A percentile compares a stretch with the other conserved stretches of the same genome.
Evolutionary conservation across 2,113 vertebrate genomes (phyloP).

Genomic region (Solea senegalensis): DNA sequence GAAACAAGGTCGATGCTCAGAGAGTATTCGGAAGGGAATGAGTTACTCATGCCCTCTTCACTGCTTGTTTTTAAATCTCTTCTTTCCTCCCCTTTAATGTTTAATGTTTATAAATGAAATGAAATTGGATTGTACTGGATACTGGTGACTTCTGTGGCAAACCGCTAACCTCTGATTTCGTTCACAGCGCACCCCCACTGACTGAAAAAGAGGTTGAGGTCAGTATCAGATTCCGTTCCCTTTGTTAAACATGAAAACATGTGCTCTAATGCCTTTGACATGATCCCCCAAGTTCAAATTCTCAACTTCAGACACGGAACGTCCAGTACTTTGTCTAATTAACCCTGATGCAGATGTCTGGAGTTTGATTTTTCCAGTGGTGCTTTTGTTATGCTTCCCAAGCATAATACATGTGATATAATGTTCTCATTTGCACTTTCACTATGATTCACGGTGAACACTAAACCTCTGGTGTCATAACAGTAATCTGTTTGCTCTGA

Average conservation of each 20-base stretch:
- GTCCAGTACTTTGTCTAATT: too few relatives aligned
- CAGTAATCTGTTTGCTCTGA: slow-evolving; percentile 21
- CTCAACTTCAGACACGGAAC: not conserved
- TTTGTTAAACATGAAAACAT: not conserved
- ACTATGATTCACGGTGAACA: not conserved
- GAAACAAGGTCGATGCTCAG: too few relatives aligned
- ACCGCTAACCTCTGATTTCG: slow-evolving; percentile 1
- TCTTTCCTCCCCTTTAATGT: too few relatives aligned
- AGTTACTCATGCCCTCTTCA: not conserved
- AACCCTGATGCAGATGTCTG: too few relatives aligned
- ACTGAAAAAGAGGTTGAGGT: slow-evolving; percentile 98
- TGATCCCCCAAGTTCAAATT: not conserved
- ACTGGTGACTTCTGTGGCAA: slow-evolving; percentile 6
- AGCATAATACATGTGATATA: not conserved
- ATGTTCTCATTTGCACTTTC: not conserved
- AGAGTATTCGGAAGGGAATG: not conserved
- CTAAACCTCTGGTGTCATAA: not conserved
- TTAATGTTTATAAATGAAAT: too few relatives aligned
- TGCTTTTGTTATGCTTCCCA: not conserved
- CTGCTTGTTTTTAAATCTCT: too few relatives aligned
- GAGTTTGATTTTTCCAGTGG: not conserved
- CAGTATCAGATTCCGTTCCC: slow-evolving; percentile 60
- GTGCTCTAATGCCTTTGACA: not conserved
- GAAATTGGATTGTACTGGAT: too few relatives aligned
- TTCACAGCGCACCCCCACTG: slow-evolving; percentile 90